These are phyloP conservation scores for Gymnorhina tibicen DNA, from an alignment of 2,113 vertebrate species.

Conservation along the genomic window DNA sequence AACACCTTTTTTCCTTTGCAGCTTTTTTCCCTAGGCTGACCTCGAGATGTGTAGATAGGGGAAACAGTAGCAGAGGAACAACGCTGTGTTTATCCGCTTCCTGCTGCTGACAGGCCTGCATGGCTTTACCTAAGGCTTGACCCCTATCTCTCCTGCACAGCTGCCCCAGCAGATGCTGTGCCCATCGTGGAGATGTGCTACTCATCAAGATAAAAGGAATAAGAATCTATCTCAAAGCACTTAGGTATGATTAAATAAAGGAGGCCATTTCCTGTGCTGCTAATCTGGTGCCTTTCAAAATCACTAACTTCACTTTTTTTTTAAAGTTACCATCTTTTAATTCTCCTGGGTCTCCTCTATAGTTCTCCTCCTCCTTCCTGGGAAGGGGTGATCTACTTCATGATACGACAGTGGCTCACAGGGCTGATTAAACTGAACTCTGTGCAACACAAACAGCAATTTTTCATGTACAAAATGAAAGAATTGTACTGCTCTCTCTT, in stretches of 20 bases:
- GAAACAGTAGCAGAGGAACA: background rate
- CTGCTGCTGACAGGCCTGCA: slow-evolving; percentile 9
- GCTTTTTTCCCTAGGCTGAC: background rate
- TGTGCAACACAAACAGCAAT: slow-evolving; percentile 44
- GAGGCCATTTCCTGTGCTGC: slow-evolving; percentile 57
- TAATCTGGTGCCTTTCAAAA: slow-evolving; percentile 59
- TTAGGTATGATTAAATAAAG: slow-evolving; percentile 63
- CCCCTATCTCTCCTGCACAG: slow-evolving; percentile 37
- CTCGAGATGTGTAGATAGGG: background rate
- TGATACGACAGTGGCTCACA: slow-evolving; percentile 15
- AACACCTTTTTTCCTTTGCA: background rate
- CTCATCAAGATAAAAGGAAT: slow-evolving; percentile 58
- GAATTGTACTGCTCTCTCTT: slow-evolving; percentile 55
- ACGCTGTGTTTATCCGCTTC: background rate
- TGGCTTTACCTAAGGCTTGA: slow-evolving; percentile 27
- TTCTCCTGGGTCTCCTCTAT: slow-evolving; percentile 25
- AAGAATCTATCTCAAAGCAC: slow-evolving; percentile 60
- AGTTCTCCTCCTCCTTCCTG: slow-evolving; percentile 40
- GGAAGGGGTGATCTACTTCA: slow-evolving; percentile 44
- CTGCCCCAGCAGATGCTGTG: slow-evolving; percentile 37
- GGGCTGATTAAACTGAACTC: slow-evolving; percentile 68
- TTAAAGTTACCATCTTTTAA: slow-evolving; percentile 39
- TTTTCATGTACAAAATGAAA: slow-evolving; percentile 58
- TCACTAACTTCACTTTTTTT: slow-evolving; percentile 52
- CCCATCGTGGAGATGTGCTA: slow-evolving; percentile 21